Evolutionary conservation across 2,888 invertebrate genomes (phyloP), one percentile per base, ranked within the genome.

Genomic region (Callyntrura guangdongensis): DNA sequence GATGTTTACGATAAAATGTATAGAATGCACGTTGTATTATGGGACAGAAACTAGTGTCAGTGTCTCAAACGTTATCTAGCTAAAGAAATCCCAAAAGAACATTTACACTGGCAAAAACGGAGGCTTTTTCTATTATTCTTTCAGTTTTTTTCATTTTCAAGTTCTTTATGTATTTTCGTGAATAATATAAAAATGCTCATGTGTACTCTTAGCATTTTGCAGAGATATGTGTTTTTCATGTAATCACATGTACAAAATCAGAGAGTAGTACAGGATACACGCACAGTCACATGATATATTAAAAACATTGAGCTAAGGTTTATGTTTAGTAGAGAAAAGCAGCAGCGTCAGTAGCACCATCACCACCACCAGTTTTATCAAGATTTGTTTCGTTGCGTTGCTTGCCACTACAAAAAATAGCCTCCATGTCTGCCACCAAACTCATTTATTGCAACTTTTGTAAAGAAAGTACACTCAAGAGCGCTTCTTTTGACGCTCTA

Each of bases 321-420:
- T 20, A 74, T 11, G 67, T 49, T 20, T 36, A 6, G 36, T 2
- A 49, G 47, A 69, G 45, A 14, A 53, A 49, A 53, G 53, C 8
- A 77, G 20, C 53, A 22, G 12, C 22, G 49, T 20, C 77, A 59
- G 11, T 2, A 79, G 56, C 79, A 79, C 36, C 45, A 79, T 17
- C 45, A 25, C 12, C 22, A 61, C 11, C 67, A 61, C 74, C 36
- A 36, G 36, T 36, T 36, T 82, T 72, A 82, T 88, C 87, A 72
- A 88, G 82, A 88, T 88, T 88, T 88, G 81, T 82, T 88, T 82
- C 87, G 82, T 69, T 81, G 72, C 14, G 20, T 82, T 69, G 81
- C 87, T 72, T 88, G 87, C 45, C 82, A 53, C 25, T 81, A 36
- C 56, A 79, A 82, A 77, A 88, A 82, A 88, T 72, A 82, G 25